Base-by-base conservation (phyloP, 2,797 vertebrate species). In the Labroides dimidiatus region DNA sequence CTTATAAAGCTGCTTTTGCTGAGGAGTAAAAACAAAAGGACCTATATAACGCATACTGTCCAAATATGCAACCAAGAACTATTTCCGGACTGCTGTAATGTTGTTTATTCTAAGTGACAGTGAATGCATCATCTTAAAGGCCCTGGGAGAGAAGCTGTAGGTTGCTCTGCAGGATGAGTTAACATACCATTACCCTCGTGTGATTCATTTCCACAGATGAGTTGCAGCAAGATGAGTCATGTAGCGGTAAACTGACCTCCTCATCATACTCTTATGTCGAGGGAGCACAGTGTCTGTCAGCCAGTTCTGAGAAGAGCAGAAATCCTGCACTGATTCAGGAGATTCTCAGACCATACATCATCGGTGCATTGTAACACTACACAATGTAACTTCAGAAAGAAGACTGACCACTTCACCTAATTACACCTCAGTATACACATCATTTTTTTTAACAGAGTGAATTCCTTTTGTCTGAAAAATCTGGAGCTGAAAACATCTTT, bases 201-300 rank as follows among this genome's bases (percentile, higher is more conserved):
- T 73, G 84, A 87, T 68, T 87, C 43, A 82, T 77, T 75, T 71
- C 57, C 62, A n/a, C 36, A 14, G 41, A 73, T 54, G 41, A 53
- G 69, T 58, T 49, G 54, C 67, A 77, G 74, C 36, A n/a, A 66
- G 74, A 44, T 79, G 82, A 87, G 58, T 87, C 85, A 72, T 27
- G 37, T 11, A 58, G 70, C 37, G 30, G 42, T 57, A 56, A 62
- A 68, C 54, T 64, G 69, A 81, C 77, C 80, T 75, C 36, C 15
- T 75, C 23, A 48, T 55, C 20, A 3, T n/a, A 20, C 11, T 50
- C 52, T n/a, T 62, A 19, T 69, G 63, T 76, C 64, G 49, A 60
- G 44, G 54, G 30, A 65, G 43, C 20, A 51, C 30, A 23, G 41
- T 23, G 63, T 59, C 65, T 27, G 56, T 58, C 65, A 36, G 56